Percentiles rank a stretch among this genome's conserved stretches.
Conservation (phyloP, 2,888 invertebrate species). For the Ophion obscuratus region DNA sequence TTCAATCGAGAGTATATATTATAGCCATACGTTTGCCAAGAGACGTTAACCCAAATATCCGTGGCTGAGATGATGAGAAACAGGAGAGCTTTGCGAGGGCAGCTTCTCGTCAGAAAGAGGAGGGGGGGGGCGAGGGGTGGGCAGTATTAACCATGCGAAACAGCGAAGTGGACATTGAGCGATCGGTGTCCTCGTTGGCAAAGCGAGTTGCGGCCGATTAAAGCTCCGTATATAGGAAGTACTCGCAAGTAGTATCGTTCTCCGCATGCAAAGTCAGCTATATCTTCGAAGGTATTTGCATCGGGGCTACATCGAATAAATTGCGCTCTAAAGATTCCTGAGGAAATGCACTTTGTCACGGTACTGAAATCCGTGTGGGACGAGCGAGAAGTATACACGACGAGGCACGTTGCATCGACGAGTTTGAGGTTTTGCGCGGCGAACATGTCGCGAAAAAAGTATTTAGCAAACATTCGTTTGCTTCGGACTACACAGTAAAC, state of each 20-base stretch:
- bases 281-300: conserved; percentile 31
- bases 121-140: conserved; percentile 17
- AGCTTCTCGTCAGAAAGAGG: conserved; percentile 19
- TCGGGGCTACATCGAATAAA: conserved; percentile 17
- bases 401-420: too few species aligned
- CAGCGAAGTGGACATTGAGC: conserved; percentile 71
- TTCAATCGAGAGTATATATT: conserved; percentile 61
- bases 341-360: conserved; percentile 21
- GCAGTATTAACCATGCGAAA: conserved; percentile 68
- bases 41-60: conserved; percentile 77
- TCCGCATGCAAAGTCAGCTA: background rate
- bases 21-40: conserved; percentile 72
- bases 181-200: conserved; percentile 72
- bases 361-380: background rate
- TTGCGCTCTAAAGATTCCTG: conserved; percentile 27
- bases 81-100: conserved; percentile 52
- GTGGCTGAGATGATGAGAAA: conserved; percentile 64
- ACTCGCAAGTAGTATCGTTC: conserved; percentile 2
- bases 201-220: conserved; percentile 62
- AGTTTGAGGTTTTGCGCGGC: too few species aligned
- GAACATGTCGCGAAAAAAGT: too few species aligned
- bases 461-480: too few species aligned
- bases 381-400: background rate
- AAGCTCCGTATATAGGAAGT: conserved; percentile 56
- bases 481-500: too few species aligned